phyloP scores from a whole-genome alignment of 2,113 vertebrate genomes.

The Mastomys coucha region DNA sequence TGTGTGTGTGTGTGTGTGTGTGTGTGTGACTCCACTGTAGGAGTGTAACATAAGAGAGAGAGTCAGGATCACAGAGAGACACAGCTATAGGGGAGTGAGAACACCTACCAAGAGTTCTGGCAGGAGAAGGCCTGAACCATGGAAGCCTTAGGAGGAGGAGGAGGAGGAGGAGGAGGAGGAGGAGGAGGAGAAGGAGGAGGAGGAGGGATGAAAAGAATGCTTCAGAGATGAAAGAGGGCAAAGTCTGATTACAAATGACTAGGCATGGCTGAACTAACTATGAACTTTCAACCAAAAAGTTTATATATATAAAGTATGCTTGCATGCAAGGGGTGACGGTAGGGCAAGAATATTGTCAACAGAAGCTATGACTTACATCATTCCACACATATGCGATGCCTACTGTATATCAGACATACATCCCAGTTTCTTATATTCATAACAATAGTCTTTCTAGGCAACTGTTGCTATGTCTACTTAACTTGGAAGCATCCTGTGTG shows the following conservation, averaged over 20 bases:
- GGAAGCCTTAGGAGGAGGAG: not conserved
- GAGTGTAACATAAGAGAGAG: not conserved
- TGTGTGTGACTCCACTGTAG: not conserved
- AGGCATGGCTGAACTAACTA: not conserved
- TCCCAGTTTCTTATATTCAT: not conserved
- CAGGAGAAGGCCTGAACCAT: not conserved
- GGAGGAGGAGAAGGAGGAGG: not conserved
- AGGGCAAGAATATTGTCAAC: not conserved
- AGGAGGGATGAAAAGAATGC: not conserved
- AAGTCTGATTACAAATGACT: not conserved
- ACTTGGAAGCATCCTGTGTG: not conserved
- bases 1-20: not conserved
- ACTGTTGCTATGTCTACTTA: not conserved
- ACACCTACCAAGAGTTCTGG: not conserved
- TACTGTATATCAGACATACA: accelerated
- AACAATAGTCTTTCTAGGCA: not conserved
- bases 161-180: not conserved
- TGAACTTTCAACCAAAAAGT: not conserved
- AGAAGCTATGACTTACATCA: accelerated
- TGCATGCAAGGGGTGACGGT: not conserved
- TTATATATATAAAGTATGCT: too few relatives aligned
- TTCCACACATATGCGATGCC: accelerated
- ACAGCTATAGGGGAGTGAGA: not conserved
- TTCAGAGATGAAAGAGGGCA: not conserved
- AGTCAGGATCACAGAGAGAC: not conserved